phyloP scores from a whole-genome alignment of 1,140 invertebrate species.

The Lucilia sericata region DNA sequence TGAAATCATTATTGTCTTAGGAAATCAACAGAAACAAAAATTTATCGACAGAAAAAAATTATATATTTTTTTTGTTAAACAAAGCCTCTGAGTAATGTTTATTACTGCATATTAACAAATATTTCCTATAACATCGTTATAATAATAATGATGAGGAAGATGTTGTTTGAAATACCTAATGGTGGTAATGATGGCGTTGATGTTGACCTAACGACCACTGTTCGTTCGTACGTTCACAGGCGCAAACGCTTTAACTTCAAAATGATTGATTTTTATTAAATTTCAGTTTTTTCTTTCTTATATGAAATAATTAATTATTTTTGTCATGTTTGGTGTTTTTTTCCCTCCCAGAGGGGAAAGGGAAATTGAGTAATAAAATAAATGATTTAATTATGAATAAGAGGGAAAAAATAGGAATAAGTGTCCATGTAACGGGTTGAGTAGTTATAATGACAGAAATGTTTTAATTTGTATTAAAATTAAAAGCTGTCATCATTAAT shows the following conservation, averaged over 20 bases:
- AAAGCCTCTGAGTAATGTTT: slow-evolving; percentile 19
- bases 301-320: too few relatives aligned
- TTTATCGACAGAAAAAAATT: not conserved
- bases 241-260: not conserved
- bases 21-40: slow-evolving; percentile 15
- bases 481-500: too few relatives aligned
- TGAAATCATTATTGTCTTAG: not conserved
- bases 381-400: too few relatives aligned
- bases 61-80: too few relatives aligned
- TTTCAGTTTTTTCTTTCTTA: not conserved
- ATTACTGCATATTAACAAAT: slow-evolving; percentile 2
- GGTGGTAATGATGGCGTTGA: not conserved
- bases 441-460: too few relatives aligned
- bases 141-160: not conserved
- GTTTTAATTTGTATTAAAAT: too few relatives aligned
- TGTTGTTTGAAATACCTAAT: too few relatives aligned
- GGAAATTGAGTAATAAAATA: too few relatives aligned
- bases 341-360: too few relatives aligned
- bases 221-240: not conserved
- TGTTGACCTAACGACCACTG: not conserved
- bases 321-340: too few relatives aligned
- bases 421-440: too few relatives aligned
- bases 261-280: not conserved
- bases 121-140: not conserved
- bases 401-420: too few relatives aligned